phyloP scores from a whole-genome alignment of 2,113 vertebrate species.

The Callipepla californica region DNA sequence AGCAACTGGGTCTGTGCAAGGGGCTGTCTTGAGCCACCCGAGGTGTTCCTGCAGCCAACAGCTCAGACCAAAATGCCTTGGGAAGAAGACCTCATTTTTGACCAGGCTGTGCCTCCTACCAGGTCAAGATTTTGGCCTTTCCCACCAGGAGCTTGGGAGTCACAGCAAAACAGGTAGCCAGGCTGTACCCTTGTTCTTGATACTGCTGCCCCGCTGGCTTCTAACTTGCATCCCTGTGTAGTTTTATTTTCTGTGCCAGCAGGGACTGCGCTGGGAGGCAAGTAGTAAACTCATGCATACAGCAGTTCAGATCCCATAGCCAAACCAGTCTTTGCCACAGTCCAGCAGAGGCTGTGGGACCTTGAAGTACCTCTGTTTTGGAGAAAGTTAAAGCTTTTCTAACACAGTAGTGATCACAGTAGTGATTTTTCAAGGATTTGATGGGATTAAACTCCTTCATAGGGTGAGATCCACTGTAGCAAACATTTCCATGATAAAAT shows the following conservation, averaged over 20 bases:
- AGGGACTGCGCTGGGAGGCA: background rate
- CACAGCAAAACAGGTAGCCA: background rate
- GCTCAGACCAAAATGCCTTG: background rate
- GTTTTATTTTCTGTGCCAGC: background rate
- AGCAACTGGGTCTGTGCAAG: background rate
- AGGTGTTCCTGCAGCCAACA: background rate
- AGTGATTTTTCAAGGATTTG: background rate
- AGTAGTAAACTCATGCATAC: background rate
- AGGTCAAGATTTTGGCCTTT: background rate
- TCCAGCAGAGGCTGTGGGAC: background rate
- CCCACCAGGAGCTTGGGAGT: background rate
- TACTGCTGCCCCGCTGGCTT: background rate
- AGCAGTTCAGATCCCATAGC: background rate
- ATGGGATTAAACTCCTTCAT: background rate
- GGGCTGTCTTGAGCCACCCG: background rate
- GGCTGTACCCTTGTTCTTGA: background rate
- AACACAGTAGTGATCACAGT: background rate
- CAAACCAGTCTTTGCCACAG: background rate
- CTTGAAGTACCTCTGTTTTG: background rate
- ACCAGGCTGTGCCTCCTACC: background rate
- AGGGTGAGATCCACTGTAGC: background rate
- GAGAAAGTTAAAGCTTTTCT: background rate
- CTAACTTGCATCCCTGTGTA: background rate
- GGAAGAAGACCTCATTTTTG: background rate
- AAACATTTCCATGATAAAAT: background rate